Percentiles rank a stretch among this genome's conserved stretches.
These are phyloP conservation scores for Scopus umbretta DNA, from an alignment of 2,113 vertebrate species.

Conservation along the genomic window DNA sequence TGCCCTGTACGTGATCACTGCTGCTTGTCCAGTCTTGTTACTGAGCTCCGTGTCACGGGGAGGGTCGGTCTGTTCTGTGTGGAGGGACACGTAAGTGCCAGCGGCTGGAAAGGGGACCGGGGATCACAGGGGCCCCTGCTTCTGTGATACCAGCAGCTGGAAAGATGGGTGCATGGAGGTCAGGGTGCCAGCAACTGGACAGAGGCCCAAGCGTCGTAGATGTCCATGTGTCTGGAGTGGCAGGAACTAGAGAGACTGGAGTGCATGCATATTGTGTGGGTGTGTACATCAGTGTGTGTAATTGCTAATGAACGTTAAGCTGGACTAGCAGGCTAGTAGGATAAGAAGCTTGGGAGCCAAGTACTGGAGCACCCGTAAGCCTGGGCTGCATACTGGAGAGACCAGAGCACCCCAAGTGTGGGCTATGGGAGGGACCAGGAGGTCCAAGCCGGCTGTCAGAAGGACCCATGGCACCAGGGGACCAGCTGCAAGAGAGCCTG, in stretches of 20 bases:
- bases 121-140: not conserved
- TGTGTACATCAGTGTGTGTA: not conserved
- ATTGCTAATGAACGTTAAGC: not conserved
- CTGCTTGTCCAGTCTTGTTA: not conserved
- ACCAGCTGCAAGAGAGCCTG: not conserved
- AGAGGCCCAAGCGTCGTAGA: not conserved
- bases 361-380: not conserved
- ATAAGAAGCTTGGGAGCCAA: not conserved
- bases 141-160: not conserved
- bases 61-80: not conserved
- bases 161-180: not conserved
- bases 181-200: not conserved
- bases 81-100: not conserved
- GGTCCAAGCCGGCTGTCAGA: not conserved
- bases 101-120: not conserved
- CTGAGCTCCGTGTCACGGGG: not conserved
- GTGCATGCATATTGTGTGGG: rapidly evolving
- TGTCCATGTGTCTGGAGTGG: not conserved
- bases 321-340: not conserved
- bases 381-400: not conserved
- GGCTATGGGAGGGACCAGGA: not conserved
- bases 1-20: not conserved
- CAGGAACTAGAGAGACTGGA: not conserved
- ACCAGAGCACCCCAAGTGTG: not conserved
- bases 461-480: not conserved